A percentile compares a stretch with the other conserved stretches of the same genome.
These are phyloP conservation scores for Catostylus mosaicus DNA, from an alignment of 30 jellyfish, hydroid and myxozoan genomes.

Conservation along the genomic window DNA sequence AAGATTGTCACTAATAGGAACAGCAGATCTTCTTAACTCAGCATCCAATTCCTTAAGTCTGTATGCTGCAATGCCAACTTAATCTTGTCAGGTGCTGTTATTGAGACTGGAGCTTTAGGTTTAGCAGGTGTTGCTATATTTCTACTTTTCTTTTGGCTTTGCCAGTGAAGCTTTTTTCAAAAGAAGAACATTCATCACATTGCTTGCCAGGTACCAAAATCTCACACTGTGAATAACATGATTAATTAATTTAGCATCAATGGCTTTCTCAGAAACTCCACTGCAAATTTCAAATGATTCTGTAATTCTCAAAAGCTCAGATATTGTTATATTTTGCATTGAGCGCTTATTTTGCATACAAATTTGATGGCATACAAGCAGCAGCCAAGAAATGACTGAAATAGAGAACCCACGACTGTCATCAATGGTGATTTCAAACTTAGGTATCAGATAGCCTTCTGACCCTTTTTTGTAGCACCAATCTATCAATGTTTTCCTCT, in stretches of 20 bases:
- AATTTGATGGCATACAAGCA: conserved; percentile 22
- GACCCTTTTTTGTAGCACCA: too few relatives aligned
- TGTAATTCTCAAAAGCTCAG: conserved; percentile 8
- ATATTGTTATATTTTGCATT: conserved; percentile 16
- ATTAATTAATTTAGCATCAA: conserved; percentile 16
- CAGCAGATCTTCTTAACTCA: conserved; percentile 26
- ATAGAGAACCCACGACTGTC: too few relatives aligned
- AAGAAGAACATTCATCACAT: conserved; percentile 9
- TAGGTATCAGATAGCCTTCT: too few relatives aligned
- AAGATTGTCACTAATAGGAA: conserved; percentile 11
- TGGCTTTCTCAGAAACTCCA: conserved; percentile 28
- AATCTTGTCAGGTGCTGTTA: conserved; percentile 41
- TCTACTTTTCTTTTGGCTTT: conserved; percentile 4
- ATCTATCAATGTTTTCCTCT: conserved; percentile 1
- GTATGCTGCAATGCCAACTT: conserved; percentile 50
- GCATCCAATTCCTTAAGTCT: conserved; percentile 36
- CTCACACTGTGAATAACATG: conserved; percentile 27
- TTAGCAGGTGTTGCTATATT: conserved; percentile 43
- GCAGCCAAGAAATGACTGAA: conserved; percentile 30
- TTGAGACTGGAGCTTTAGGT: conserved; percentile 40
- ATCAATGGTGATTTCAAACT: too few relatives aligned
- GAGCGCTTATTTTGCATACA: conserved; percentile 32
- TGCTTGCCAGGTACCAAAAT: neutral
- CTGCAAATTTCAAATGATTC: neutral
- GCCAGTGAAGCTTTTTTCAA: conserved; percentile 14